Conservation (phyloP, 2,113 vertebrate genomes). For the Dasypus novemcinctus region DNA sequence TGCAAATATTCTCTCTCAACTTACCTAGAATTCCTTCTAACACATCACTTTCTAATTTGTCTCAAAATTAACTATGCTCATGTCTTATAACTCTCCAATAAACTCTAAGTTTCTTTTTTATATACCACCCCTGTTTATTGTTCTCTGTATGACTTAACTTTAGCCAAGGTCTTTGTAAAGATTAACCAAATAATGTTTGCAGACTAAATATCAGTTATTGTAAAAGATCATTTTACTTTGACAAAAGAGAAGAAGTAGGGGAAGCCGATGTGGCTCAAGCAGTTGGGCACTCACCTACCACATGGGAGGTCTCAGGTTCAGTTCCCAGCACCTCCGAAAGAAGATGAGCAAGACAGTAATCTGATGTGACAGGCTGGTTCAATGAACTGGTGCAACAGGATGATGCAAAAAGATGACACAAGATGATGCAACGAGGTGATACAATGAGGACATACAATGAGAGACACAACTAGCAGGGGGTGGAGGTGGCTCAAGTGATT, state of each 20-base stretch:
- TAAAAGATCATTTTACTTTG: conserved; percentile 40
- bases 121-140: conserved; percentile 52
- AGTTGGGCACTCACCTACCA: too few relatives aligned
- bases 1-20: neutral
- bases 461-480: too few relatives aligned
- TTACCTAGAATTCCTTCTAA: neutral
- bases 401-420: too few relatives aligned
- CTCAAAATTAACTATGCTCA: neutral
- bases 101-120: neutral
- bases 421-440: too few relatives aligned
- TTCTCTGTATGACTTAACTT: conserved; percentile 44
- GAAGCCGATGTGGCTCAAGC: too few relatives aligned
- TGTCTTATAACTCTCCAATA: neutral
- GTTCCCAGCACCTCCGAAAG: too few relatives aligned
- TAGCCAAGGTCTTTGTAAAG: conserved; percentile 66
- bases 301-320: too few relatives aligned
- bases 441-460: too few relatives aligned
- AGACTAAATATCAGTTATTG: neutral
- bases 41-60: neutral
- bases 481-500: too few relatives aligned
- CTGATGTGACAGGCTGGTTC: too few relatives aligned
- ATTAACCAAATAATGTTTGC: conserved; percentile 65
- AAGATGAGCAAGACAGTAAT: too few relatives aligned
- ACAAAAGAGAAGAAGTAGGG: neutral
- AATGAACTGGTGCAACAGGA: too few relatives aligned